These are phyloP conservation scores for Drosophila orena DNA, from an alignment of 1,140 invertebrate genomes.

Conservation along the genomic window DNA sequence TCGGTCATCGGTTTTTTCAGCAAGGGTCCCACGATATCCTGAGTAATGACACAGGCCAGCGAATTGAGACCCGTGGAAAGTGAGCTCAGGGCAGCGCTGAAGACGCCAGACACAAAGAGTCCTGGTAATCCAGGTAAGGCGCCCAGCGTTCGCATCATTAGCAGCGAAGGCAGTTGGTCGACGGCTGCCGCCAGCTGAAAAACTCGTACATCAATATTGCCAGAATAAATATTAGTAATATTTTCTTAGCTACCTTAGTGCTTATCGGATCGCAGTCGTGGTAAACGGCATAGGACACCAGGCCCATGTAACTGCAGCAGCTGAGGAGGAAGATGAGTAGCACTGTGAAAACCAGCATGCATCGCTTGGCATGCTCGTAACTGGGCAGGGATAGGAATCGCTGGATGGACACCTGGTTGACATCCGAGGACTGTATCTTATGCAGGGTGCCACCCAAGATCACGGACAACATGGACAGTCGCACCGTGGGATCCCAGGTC, in stretches of 20 bases:
- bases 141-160: slow-evolving; percentile 93
- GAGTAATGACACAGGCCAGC: slow-evolving; percentile 95
- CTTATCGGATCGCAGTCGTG: slow-evolving; percentile 91
- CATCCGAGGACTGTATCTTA: slow-evolving; percentile 93
- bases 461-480: slow-evolving; percentile 92
- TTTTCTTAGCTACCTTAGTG: slow-evolving; percentile 82
- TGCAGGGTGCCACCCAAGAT: slow-evolving; percentile 93
- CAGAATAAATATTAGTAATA: neutral
- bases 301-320: slow-evolving; percentile 89
- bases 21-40: slow-evolving; percentile 91
- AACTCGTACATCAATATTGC: neutral
- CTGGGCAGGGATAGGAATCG: slow-evolving; percentile 88
- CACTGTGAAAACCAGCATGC: slow-evolving; percentile 87
- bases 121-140: slow-evolving; percentile 91
- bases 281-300: slow-evolving; percentile 92
- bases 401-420: slow-evolving; percentile 94
- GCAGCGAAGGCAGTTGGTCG: slow-evolving; percentile 90
- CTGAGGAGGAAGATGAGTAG: slow-evolving; percentile 88
- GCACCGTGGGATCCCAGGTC: slow-evolving; percentile 89
- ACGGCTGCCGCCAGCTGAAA: slow-evolving; percentile 87
- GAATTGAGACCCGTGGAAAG: slow-evolving; percentile 96
- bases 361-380: slow-evolving; percentile 74
- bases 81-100: slow-evolving; percentile 95
- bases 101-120: slow-evolving; percentile 93
- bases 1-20: slow-evolving; percentile 88